A percentile compares a stretch with the other conserved stretches of the same genome.
These are phyloP conservation scores for Agonopterix alstromeriana DNA, from an alignment of 2,888 invertebrate species.

Conservation along the genomic window DNA sequence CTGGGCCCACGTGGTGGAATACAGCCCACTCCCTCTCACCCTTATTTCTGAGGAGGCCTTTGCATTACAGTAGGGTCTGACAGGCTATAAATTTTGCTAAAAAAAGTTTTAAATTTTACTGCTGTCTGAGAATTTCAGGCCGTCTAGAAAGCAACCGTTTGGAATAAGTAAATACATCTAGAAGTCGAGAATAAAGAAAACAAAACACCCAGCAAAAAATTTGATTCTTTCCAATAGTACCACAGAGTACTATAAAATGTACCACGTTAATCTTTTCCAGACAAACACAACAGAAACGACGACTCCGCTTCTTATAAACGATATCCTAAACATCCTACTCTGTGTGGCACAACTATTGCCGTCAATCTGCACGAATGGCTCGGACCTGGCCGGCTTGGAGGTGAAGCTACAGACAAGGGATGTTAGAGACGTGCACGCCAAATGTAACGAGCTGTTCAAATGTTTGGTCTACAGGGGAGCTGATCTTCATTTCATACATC, in stretches of 20 bases:
- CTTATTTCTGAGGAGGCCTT: too few species aligned
- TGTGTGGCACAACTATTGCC: conserved; percentile 86
- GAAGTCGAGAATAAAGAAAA: too few species aligned
- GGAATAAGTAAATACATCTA: too few species aligned
- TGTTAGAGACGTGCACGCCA: conserved; percentile 88
- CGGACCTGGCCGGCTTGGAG: conserved; percentile 77
- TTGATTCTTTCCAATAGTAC: too few species aligned
- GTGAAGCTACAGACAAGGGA: conserved; percentile 79
- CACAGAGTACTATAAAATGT: not conserved
- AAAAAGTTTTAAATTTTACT: too few species aligned
- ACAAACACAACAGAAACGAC: conserved; percentile 78
- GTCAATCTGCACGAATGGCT: conserved; percentile 79
- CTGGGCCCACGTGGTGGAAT: too few species aligned
- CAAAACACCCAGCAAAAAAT: too few species aligned
- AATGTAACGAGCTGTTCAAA: conserved; percentile 86
- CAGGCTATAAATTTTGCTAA: too few species aligned
- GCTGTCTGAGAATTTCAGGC: too few species aligned
- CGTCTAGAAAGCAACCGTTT: too few species aligned
- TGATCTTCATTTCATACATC: conserved; percentile 84
- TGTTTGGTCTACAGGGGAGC: conserved; percentile 85
- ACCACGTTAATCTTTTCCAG: conserved; percentile 46
- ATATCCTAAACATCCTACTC: conserved; percentile 85
- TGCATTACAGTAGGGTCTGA: too few species aligned
- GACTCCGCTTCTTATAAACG: conserved; percentile 78
- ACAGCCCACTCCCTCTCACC: too few species aligned